These are phyloP conservation scores for Procambarus virginalis DNA, from an alignment of 1,140 invertebrate genomes.

Conservation along the genomic window DNA sequence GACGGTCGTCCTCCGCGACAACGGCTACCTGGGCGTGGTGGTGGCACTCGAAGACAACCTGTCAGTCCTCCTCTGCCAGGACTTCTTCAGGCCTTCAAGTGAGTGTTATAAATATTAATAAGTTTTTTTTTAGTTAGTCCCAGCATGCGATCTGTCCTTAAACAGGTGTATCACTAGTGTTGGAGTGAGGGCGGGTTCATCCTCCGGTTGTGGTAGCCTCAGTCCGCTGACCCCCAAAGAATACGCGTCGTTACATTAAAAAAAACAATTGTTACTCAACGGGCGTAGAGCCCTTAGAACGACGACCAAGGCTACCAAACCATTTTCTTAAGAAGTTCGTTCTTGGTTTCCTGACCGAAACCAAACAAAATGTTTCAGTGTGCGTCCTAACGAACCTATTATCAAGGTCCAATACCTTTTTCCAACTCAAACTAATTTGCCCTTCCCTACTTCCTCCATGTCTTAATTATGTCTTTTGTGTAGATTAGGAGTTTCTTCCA, in stretches of 20 bases:
- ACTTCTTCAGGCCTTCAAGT: constrained; percentile 41
- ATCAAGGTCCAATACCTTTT: not conserved
- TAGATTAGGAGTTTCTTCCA: too few species aligned
- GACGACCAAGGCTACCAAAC: not conserved
- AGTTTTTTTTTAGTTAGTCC: not conserved
- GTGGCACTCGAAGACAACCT: constrained; percentile 42
- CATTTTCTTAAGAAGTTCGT: too few species aligned
- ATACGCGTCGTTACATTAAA: not conserved
- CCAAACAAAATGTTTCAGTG: not conserved
- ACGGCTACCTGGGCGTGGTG: constrained; percentile 57
- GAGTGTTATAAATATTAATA: not conserved
- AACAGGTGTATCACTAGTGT: too few species aligned
- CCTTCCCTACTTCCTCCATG: too few species aligned
- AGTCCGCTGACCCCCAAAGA: not conserved
- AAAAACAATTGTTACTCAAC: not conserved
- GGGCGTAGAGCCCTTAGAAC: not conserved
- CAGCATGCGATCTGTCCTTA: too few species aligned
- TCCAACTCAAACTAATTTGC: not conserved
- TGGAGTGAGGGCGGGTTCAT: too few species aligned
- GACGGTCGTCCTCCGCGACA: constrained; percentile 20
- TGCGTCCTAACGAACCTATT: not conserved
- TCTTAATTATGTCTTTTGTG: too few species aligned
- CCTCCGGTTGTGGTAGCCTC: too few species aligned
- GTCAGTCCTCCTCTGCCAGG: constrained; percentile 3
- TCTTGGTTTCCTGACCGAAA: not conserved